Evolutionary conservation across 2,888 invertebrate species (phyloP).

Genomic region (Leptinotarsa rubiginosa): DNA sequence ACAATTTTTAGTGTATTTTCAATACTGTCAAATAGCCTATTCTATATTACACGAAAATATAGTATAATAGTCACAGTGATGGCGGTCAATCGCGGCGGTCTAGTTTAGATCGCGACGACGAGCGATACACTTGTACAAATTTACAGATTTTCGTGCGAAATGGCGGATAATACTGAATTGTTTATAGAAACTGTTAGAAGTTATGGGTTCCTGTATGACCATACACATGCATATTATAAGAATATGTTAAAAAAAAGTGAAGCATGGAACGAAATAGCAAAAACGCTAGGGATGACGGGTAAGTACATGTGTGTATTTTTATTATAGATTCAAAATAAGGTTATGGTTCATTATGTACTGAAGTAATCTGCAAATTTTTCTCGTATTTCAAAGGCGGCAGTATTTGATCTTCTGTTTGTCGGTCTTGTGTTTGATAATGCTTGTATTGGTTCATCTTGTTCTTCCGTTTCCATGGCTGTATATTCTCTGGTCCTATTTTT

Average conservation of each 20-base stretch:
- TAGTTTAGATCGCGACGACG: slow-evolving; percentile 8
- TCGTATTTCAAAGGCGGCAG: background rate
- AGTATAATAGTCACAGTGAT: too few relatives aligned
- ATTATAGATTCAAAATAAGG: background rate
- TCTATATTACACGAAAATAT: too few relatives aligned
- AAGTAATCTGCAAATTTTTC: background rate
- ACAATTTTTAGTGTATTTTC: too few relatives aligned
- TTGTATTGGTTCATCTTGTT: background rate
- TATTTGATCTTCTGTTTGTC: background rate
- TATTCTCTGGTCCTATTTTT: too few relatives aligned
- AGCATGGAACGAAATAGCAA: slow-evolving; percentile 23
- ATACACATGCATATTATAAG: slow-evolving; percentile 15
- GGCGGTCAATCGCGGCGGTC: too few relatives aligned
- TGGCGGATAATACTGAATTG: background rate
- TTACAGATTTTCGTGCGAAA: slow-evolving; percentile 11
- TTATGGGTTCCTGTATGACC: slow-evolving; percentile 11
- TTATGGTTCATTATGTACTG: background rate
- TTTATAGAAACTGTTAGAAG: background rate
- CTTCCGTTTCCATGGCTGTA: too few relatives aligned
- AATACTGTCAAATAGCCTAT: too few relatives aligned
- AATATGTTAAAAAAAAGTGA: slow-evolving; percentile 21
- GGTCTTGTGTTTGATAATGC: background rate
- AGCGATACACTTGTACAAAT: slow-evolving; percentile 21
- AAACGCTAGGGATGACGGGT: slow-evolving; percentile 17
- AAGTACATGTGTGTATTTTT: slow-evolving; percentile 4